These are phyloP conservation scores for Monochamus saltuarius DNA, from an alignment of 1,140 invertebrate species.

Conservation along the genomic window DNA sequence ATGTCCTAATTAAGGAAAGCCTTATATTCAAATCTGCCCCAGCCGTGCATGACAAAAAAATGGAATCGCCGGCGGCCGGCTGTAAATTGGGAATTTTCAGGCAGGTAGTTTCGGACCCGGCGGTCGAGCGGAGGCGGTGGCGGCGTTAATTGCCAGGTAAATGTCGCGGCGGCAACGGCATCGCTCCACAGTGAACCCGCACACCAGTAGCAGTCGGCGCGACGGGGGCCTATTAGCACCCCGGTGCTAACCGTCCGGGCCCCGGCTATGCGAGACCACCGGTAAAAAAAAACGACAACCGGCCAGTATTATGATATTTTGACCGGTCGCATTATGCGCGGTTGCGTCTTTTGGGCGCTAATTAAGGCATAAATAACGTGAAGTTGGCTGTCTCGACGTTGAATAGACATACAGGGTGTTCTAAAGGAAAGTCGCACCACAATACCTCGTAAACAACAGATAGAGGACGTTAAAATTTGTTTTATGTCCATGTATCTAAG, in stretches of 20 bases:
- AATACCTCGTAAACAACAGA: too few relatives aligned
- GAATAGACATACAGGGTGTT: too few relatives aligned
- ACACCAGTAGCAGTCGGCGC: slow-evolving; percentile 11
- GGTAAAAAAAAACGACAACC: neutral
- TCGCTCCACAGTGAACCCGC: neutral
- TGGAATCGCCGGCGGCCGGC: slow-evolving; percentile 7
- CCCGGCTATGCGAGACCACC: slow-evolving; percentile 7
- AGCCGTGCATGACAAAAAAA: neutral
- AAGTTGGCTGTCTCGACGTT: too few relatives aligned
- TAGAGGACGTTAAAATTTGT: too few relatives aligned
- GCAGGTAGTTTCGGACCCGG: slow-evolving; percentile 5
- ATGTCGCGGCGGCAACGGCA: slow-evolving; percentile 7
- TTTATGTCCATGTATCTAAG: too few relatives aligned
- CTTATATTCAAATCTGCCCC: too few relatives aligned
- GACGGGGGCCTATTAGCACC: slow-evolving; percentile 27
- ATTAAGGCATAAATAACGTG: too few relatives aligned
- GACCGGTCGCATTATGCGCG: too few relatives aligned
- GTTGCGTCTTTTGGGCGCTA: too few relatives aligned
- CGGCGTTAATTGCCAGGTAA: slow-evolving; percentile 9
- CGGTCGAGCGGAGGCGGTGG: slow-evolving; percentile 13
- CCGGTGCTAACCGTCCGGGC: slow-evolving; percentile 20
- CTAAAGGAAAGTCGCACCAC: too few relatives aligned
- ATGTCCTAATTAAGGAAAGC: too few relatives aligned
- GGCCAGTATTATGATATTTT: too few relatives aligned
- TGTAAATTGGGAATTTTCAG: slow-evolving; percentile 6